Conservation (phyloP, 2,113 vertebrate species). For the Thamnaconus septentrionalis region DNA sequence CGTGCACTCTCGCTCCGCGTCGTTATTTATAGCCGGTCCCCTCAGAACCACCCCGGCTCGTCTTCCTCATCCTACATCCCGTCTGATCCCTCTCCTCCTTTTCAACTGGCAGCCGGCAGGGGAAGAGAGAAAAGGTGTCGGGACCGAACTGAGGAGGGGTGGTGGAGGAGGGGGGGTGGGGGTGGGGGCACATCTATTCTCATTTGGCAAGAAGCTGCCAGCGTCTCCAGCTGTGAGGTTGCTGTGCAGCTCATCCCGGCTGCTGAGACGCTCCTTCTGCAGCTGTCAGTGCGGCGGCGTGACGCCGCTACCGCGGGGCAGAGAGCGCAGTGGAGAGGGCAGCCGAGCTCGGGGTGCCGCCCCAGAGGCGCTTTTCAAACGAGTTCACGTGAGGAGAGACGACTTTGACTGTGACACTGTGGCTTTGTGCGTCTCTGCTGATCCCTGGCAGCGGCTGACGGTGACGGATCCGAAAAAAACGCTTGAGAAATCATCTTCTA, state of each 20-base stretch:
- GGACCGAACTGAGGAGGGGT: slow-evolving; percentile 40
- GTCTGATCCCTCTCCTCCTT: slow-evolving; percentile 61
- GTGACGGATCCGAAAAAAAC: background rate
- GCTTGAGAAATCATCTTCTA: background rate
- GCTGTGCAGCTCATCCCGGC: slow-evolving; percentile 42
- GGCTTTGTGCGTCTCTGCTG: slow-evolving; percentile 13
- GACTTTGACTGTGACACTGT: slow-evolving; percentile 43
- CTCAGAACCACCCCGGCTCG: slow-evolving; percentile 62
- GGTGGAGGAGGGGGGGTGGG: too few species aligned
- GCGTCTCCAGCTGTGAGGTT: slow-evolving; percentile 56
- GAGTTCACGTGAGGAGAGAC: slow-evolving; percentile 17
- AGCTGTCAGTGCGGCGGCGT: slow-evolving; percentile 61
- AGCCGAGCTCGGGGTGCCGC: slow-evolving; percentile 39
- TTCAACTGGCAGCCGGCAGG: slow-evolving; percentile 48
- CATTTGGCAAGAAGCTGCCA: slow-evolving; percentile 53
- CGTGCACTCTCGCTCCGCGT: slow-evolving; percentile 28
- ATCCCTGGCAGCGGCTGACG: slow-evolving; percentile 14
- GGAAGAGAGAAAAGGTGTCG: slow-evolving; percentile 43
- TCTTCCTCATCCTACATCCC: slow-evolving; percentile 58
- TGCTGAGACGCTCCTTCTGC: slow-evolving; percentile 47
- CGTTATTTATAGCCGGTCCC: slow-evolving; percentile 71
- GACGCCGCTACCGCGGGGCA: slow-evolving; percentile 47
- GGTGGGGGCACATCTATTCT: slow-evolving; percentile 29
- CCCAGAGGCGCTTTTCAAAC: slow-evolving; percentile 51
- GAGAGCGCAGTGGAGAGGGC: slow-evolving; percentile 47